Percentiles rank a stretch among this genome's conserved stretches.
phyloP scores from a whole-genome alignment of 1,140 invertebrate genomes.

The Drosophila orena region DNA sequence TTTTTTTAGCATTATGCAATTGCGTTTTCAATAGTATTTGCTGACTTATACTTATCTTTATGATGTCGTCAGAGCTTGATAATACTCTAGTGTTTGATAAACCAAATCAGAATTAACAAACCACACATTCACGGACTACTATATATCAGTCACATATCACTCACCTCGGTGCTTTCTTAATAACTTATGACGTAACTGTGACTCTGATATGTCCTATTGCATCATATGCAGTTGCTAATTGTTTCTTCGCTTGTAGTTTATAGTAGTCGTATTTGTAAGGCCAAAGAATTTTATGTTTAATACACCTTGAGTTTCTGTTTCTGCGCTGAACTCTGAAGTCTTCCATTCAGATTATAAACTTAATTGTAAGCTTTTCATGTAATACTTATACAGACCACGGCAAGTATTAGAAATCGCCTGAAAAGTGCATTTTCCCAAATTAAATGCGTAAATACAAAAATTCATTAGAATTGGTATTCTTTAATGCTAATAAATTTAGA shows the following conservation, averaged over 20 bases:
- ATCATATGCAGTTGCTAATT: constrained; percentile 5
- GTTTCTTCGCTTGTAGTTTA: constrained; percentile 14
- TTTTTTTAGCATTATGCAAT: too few relatives aligned
- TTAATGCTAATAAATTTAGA: constrained; percentile 27
- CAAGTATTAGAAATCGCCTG: constrained; percentile 33
- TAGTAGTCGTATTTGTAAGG: constrained; percentile 12
- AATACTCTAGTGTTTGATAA: too few relatives aligned
- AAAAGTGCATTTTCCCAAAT: constrained; percentile 8
- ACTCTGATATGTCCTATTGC: not conserved
- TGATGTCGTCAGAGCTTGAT: too few relatives aligned
- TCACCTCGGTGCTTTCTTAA: not conserved
- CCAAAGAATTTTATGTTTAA: constrained; percentile 38
- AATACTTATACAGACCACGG: constrained; percentile 22
- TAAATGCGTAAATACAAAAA: constrained; percentile 40
- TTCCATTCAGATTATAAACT: constrained; percentile 12
- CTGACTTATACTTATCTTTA: too few relatives aligned
- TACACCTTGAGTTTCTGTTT: constrained; percentile 4
- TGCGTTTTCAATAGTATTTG: too few relatives aligned
- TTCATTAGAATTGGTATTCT: constrained; percentile 48
- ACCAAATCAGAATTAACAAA: too few relatives aligned
- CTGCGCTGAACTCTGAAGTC: constrained; percentile 21
- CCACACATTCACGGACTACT: not conserved
- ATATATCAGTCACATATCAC: not conserved
- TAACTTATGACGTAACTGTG: not conserved
- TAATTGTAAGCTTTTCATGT: constrained; percentile 30